Conservation (phyloP, 2,113 vertebrate genomes). For the Psilopsiagon aurifrons region DNA sequence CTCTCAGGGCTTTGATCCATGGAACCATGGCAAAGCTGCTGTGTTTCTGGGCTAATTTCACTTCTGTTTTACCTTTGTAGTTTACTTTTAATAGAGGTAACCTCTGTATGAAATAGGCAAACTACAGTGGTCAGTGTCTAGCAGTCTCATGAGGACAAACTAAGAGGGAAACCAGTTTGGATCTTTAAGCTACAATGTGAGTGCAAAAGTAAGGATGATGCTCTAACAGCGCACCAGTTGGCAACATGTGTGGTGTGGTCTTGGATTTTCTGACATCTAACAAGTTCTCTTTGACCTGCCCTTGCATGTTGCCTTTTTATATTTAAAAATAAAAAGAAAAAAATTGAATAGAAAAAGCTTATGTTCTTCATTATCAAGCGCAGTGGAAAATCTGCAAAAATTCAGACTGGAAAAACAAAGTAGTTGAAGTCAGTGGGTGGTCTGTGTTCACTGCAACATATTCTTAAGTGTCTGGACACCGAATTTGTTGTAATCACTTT, state of each 20-base stretch:
- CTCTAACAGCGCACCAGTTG: not conserved
- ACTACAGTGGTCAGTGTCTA: rapidly evolving
- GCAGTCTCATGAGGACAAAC: not conserved
- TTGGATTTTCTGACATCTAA: not conserved
- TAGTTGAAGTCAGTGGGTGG: conserved; percentile 44
- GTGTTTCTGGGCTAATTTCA: not conserved
- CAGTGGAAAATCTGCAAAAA: conserved; percentile 19
- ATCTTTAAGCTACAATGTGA: not conserved
- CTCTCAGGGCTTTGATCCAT: not conserved
- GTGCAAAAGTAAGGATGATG: not conserved
- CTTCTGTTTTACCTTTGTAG: not conserved
- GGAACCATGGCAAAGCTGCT: not conserved
- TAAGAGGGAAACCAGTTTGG: not conserved
- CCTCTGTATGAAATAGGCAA: not conserved
- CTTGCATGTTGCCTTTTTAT: not conserved
- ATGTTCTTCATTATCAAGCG: conserved; percentile 30
- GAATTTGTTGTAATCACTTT: conserved; percentile 13
- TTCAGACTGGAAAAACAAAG: not conserved
- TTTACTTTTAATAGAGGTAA: not conserved
- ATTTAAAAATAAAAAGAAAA: not conserved
- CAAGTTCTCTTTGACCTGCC: not conserved
- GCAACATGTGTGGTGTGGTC: not conserved
- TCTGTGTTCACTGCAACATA: conserved; percentile 10
- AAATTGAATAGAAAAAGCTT: not conserved
- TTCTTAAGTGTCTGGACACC: not conserved